phyloP scores from a whole-genome alignment of 2,113 vertebrate species.

The Anhinga rufa region DNA sequence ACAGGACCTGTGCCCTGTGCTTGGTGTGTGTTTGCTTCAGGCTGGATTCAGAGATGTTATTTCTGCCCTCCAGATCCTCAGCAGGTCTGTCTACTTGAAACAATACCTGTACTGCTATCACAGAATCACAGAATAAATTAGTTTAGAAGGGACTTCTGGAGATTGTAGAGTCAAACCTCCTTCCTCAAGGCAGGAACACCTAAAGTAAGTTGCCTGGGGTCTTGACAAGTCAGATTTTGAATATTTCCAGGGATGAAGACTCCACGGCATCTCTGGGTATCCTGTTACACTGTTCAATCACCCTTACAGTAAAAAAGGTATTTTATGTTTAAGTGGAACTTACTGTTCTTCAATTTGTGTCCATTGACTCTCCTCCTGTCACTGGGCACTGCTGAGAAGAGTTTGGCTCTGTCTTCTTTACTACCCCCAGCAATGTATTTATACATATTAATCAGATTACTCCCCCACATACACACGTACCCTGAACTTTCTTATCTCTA shows the following conservation, averaged over 20 bases:
- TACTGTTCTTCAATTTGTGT: neutral
- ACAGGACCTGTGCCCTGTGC: neutral
- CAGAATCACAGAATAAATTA: neutral
- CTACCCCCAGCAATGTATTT: neutral
- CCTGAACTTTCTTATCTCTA: neutral
- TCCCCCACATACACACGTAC: no score
- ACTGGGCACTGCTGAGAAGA: neutral
- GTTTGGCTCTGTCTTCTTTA: neutral
- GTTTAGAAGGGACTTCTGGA: neutral
- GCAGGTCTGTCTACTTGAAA: neutral
- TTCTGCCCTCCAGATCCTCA: neutral
- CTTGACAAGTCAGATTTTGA: neutral
- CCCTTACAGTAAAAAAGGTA: neutral
- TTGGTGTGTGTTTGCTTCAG: neutral
- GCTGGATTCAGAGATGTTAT: neutral
- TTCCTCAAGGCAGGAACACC: neutral
- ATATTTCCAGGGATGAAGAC: neutral
- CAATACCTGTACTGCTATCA: neutral
- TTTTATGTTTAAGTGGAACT: neutral
- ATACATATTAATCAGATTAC: neutral
- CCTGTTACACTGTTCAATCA: neutral
- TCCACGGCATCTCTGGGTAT: neutral
- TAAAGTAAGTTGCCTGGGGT: neutral
- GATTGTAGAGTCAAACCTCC: neutral
- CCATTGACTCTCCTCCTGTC: neutral